Conservation (phyloP, 2,888 invertebrate species). For the Fissipunctia ypsillon region DNA sequence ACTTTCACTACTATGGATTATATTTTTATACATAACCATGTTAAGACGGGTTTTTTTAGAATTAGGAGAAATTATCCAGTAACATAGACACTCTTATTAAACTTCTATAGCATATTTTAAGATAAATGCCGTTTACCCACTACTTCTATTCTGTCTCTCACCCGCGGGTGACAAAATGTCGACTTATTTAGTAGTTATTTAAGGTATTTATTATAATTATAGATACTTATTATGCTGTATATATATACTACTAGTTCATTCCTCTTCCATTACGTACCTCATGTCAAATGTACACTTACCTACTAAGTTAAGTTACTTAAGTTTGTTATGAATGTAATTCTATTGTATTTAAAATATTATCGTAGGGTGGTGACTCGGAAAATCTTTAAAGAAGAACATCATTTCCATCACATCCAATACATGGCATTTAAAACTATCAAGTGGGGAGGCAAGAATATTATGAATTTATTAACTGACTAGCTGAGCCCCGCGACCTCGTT, state of each 20-base stretch:
- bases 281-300: not conserved
- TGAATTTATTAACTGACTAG: not conserved
- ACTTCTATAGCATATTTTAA: not conserved
- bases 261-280: constrained; percentile 4
- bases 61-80: not conserved
- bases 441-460: not conserved
- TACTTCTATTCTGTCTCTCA: too few species aligned
- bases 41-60: not conserved
- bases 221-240: not conserved
- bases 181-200: too few species aligned
- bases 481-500: too few species aligned
- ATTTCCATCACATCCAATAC: not conserved
- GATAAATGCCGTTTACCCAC: not conserved
- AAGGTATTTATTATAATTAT: too few species aligned
- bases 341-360: not conserved
- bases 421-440: not conserved
- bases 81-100: constrained; percentile 3
- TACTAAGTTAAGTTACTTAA: not conserved
- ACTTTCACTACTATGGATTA: not conserved
- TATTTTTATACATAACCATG: not conserved
- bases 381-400: constrained; percentile 5
- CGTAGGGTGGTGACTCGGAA: not conserved
- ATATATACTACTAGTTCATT: not conserved
- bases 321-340: not conserved
- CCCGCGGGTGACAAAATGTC: too few species aligned